Percentiles rank a stretch among this genome's conserved stretches.
phyloP scores from a whole-genome alignment of 2,888 invertebrate genomes.

The Chydorus sphaericus region DNA sequence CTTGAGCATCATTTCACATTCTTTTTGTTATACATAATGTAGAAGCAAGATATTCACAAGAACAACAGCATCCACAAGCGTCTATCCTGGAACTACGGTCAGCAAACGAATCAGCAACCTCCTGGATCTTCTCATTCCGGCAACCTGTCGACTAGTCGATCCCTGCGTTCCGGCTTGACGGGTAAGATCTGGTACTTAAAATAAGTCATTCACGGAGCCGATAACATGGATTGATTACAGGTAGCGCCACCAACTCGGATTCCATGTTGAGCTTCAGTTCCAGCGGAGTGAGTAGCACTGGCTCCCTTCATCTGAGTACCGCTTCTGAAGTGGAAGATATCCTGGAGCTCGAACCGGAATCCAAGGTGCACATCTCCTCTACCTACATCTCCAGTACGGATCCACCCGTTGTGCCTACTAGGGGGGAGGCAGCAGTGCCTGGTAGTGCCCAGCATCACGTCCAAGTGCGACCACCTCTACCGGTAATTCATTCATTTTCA shows the following conservation, averaged over 20 bases:
- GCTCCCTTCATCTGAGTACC: conserved; percentile 27
- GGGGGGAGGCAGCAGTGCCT: too few relatives aligned
- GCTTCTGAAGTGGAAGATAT: conserved; percentile 20
- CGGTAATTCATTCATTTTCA: too few relatives aligned
- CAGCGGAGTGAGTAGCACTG: conserved; percentile 33
- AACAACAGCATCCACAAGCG: conserved; percentile 41
- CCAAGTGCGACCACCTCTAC: too few relatives aligned
- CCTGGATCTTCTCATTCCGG: conserved; percentile 11
- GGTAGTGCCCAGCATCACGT: too few relatives aligned
- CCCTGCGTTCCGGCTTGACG: conserved; percentile 6
- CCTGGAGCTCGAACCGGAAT: conserved; percentile 8
- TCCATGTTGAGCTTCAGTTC: conserved; percentile 29
- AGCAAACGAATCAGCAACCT: conserved; percentile 18
- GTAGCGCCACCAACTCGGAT: conserved; percentile 26
- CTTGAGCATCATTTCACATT: neutral
- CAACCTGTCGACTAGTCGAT: conserved; percentile 2
- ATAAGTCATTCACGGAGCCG: neutral
- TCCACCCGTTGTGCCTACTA: too few relatives aligned
- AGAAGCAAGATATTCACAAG: conserved; percentile 35
- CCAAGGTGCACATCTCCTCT: conserved; percentile 12
- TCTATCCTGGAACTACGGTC: conserved; percentile 43
- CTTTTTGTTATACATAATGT: conserved; percentile 10
- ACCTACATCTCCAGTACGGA: conserved; percentile 13
- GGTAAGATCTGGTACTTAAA: neutral
- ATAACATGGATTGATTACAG: neutral